phyloP scores from a whole-genome alignment of 2,888 invertebrate species.

The Noctua comes region DNA sequence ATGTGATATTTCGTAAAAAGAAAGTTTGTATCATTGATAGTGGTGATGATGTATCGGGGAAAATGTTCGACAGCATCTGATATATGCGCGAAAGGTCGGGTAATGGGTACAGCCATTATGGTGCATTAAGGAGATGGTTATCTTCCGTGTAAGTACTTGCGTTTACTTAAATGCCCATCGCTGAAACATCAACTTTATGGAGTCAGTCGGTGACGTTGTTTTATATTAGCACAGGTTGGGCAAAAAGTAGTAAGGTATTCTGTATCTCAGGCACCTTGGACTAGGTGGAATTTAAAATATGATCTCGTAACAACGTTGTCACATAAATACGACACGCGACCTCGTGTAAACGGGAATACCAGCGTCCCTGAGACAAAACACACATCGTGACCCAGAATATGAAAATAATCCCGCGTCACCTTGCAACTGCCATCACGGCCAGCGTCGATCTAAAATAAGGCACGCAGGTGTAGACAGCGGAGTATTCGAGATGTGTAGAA shows the following conservation, averaged over 20 bases:
- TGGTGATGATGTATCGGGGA: slow-evolving; percentile 50
- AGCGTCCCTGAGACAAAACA: slow-evolving; percentile 87
- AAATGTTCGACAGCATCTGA: slow-evolving; percentile 52
- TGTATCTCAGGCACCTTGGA: slow-evolving; percentile 41
- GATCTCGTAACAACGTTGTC: slow-evolving; percentile 65
- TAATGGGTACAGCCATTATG: slow-evolving; percentile 42
- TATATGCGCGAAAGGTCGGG: slow-evolving; percentile 42
- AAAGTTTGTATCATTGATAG: slow-evolving; percentile 58
- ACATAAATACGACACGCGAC: slow-evolving; percentile 71
- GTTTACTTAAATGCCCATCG: slow-evolving; percentile 27
- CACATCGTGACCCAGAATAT: slow-evolving; percentile 87
- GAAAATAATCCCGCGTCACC: slow-evolving; percentile 88
- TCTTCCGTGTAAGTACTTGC: slow-evolving; percentile 36
- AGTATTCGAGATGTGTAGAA: slow-evolving; percentile 78
- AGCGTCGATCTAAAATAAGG: slow-evolving; percentile 85
- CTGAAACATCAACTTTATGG: slow-evolving; percentile 14
- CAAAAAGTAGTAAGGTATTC: slow-evolving; percentile 26
- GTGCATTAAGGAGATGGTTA: slow-evolving; percentile 45
- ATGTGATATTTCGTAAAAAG: slow-evolving; percentile 61
- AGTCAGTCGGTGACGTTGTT: background rate
- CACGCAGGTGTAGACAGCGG: slow-evolving; percentile 84
- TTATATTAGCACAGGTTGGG: slow-evolving; percentile 4
- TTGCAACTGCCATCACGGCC: slow-evolving; percentile 84
- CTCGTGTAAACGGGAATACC: slow-evolving; percentile 75
- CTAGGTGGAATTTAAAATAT: slow-evolving; percentile 56